These are phyloP conservation scores for Sycophila texana DNA, from an alignment of 2,888 invertebrate genomes.

Conservation along the genomic window DNA sequence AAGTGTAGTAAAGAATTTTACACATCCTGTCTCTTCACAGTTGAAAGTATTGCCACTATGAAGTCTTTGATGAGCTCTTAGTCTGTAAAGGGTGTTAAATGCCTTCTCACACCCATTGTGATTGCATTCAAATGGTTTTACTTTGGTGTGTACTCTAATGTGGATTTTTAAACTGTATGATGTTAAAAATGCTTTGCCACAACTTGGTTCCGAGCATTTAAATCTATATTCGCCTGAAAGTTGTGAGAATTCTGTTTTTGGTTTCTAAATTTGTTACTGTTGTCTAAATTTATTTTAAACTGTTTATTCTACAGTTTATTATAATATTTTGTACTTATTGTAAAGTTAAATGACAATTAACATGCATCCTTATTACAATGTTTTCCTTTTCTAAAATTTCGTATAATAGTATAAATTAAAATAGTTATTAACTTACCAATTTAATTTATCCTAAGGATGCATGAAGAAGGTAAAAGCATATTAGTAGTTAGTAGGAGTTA, in stretches of 20 bases:
- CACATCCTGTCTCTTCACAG: slow-evolving; percentile 88
- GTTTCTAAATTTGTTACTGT: slow-evolving; percentile 32
- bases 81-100: slow-evolving; percentile 94
- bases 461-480: not conserved
- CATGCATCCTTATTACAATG: slow-evolving; percentile 11
- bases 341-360: slow-evolving; percentile 6
- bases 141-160: slow-evolving; percentile 93
- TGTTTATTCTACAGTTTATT: not conserved
- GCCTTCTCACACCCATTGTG: slow-evolving; percentile 91
- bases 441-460: slow-evolving; percentile 24
- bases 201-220: slow-evolving; percentile 90
- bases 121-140: slow-evolving; percentile 92
- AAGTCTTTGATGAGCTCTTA: slow-evolving; percentile 92
- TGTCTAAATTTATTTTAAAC: slow-evolving; percentile 21
- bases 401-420: slow-evolving; percentile 10
- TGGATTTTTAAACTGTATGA: slow-evolving; percentile 97
- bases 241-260: slow-evolving; percentile 45
- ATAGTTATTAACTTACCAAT: slow-evolving; percentile 62
- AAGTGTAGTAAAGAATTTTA: slow-evolving; percentile 94
- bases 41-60: slow-evolving; percentile 97
- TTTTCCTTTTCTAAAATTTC: slow-evolving; percentile 6
- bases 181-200: slow-evolving; percentile 95
- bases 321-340: slow-evolving; percentile 10
- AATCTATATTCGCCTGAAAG: slow-evolving; percentile 94
- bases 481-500: slow-evolving; percentile 29